These are phyloP conservation scores for Vesta saturnalis DNA, from an alignment of 2,888 invertebrate genomes.

Conservation along the genomic window DNA sequence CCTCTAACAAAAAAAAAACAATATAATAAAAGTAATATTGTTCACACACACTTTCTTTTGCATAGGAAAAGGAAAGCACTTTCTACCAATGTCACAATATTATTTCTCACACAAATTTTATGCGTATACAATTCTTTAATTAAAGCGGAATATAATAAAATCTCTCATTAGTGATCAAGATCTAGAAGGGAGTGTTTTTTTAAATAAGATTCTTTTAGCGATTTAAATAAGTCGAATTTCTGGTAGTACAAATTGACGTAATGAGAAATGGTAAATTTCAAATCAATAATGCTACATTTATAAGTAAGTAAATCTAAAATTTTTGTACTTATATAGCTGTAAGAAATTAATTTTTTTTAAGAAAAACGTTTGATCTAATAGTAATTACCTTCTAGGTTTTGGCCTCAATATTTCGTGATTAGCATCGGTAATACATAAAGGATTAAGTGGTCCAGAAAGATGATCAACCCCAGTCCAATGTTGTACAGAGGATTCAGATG, in stretches of 20 bases:
- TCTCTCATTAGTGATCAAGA: too few species aligned
- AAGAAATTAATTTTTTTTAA: too few species aligned
- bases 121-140: slow-evolving; percentile 2
- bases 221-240: too few species aligned
- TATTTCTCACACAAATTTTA: slow-evolving; percentile 32
- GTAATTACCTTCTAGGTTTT: slow-evolving; percentile 80
- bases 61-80: slow-evolving; percentile 50
- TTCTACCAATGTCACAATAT: slow-evolving; percentile 37
- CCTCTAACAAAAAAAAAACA: background rate
- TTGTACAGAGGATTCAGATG: slow-evolving; percentile 51
- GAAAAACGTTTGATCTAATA: too few species aligned
- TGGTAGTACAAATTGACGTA: too few species aligned
- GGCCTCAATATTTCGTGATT: slow-evolving; percentile 88
- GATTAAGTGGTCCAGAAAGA: slow-evolving; percentile 70
- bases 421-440: slow-evolving; percentile 75
- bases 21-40: background rate
- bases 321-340: background rate
- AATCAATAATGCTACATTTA: too few species aligned
- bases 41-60: slow-evolving; percentile 45
- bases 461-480: slow-evolving; percentile 67
- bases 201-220: too few species aligned
- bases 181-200: too few species aligned
- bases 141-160: too few species aligned
- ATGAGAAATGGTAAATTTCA: too few species aligned
- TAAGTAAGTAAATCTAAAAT: background rate